Conservation (phyloP, 2,888 invertebrate genomes). For the Deilephila elpenor region DNA sequence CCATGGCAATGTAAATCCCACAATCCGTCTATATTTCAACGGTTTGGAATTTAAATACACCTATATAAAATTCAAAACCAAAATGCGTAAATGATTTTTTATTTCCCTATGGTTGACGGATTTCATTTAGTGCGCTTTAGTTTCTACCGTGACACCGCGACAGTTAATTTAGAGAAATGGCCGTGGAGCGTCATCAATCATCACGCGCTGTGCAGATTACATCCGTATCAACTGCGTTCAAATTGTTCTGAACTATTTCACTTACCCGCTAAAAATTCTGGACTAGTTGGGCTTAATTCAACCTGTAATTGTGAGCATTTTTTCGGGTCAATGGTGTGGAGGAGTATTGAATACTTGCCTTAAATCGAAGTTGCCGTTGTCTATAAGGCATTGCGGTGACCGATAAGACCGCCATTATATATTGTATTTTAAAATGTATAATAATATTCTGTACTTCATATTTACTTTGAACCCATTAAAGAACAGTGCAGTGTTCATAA, state of each 20-base stretch:
- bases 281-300: not conserved
- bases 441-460: too few relatives aligned
- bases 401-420: too few relatives aligned
- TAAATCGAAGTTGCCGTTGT: too few relatives aligned
- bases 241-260: conserved; percentile 27
- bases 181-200: conserved; percentile 58
- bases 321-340: not conserved
- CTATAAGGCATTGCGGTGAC: too few relatives aligned
- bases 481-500: too few relatives aligned
- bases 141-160: conserved; percentile 42
- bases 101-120: not conserved
- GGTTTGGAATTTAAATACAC: too few relatives aligned
- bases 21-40: too few relatives aligned
- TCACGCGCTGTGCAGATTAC: conserved; percentile 48
- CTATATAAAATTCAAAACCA: not conserved
- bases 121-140: conserved; percentile 19
- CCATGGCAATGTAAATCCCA: too few relatives aligned
- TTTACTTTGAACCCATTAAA: too few relatives aligned
- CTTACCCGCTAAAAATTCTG: not conserved
- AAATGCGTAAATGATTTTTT: not conserved
- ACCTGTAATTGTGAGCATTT: not conserved
- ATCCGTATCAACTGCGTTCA: conserved; percentile 25
- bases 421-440: too few relatives aligned
- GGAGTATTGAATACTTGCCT: too few relatives aligned
- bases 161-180: conserved; percentile 55